Evolutionary conservation across 2,888 invertebrate species (phyloP).

Genomic region (Nomada lathburiana): DNA sequence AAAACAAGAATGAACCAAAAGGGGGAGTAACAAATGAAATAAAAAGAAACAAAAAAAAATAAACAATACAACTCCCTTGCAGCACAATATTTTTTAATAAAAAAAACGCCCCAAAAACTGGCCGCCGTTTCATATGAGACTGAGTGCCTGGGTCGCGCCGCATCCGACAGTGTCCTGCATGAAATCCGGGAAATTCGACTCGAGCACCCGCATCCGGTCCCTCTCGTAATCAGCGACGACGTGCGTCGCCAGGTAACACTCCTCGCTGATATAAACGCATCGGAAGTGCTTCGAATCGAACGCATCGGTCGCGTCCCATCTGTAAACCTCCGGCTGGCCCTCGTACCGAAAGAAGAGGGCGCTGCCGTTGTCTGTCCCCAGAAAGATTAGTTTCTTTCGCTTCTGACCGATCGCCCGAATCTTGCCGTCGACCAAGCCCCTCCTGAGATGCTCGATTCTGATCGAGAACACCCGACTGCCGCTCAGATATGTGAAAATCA

Average conservation of each 20-base stretch:
- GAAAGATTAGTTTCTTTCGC: slow-evolving; percentile 86
- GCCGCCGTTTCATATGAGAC: slow-evolving; percentile 69
- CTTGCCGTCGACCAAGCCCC: slow-evolving; percentile 86
- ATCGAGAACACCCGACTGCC: slow-evolving; percentile 88
- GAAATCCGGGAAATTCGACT: slow-evolving; percentile 88
- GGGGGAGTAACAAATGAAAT: neutral
- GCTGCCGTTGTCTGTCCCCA: slow-evolving; percentile 88
- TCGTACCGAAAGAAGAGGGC: slow-evolving; percentile 87
- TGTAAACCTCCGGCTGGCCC: slow-evolving; percentile 86
- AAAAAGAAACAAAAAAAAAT: too few relatives aligned
- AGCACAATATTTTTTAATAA: neutral
- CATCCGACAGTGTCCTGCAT: slow-evolving; percentile 88
- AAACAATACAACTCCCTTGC: neutral
- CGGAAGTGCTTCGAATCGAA: slow-evolving; percentile 85
- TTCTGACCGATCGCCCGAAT: slow-evolving; percentile 86
- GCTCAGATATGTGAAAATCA: slow-evolving; percentile 88
- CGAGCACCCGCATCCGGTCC: slow-evolving; percentile 86
- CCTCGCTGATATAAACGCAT: slow-evolving; percentile 85
- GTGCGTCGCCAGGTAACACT: slow-evolving; percentile 86
- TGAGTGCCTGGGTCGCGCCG: slow-evolving; percentile 86
- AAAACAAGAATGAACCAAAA: too few relatives aligned
- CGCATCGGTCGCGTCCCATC: slow-evolving; percentile 86
- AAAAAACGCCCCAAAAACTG: neutral
- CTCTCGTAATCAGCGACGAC: slow-evolving; percentile 86
- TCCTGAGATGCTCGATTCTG: slow-evolving; percentile 87